These are phyloP conservation scores for Horisme vitalbata DNA, from an alignment of 2,888 invertebrate genomes.

Conservation along the genomic window DNA sequence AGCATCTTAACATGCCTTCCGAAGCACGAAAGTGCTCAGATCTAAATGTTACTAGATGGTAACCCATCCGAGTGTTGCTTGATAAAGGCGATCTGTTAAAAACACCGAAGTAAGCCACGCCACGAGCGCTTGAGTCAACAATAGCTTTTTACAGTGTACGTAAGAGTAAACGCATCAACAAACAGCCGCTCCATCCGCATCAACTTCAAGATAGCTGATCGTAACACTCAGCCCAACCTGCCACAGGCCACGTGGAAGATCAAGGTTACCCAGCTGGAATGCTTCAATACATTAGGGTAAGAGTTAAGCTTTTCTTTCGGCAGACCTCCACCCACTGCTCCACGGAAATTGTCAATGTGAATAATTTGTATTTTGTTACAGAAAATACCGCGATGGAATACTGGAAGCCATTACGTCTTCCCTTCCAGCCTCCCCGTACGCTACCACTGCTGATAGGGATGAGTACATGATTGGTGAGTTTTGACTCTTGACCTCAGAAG, in stretches of 20 bases:
- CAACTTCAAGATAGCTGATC: constrained; percentile 74
- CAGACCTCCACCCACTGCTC: too few relatives aligned
- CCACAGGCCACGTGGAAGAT: constrained; percentile 83
- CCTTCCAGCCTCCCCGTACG: constrained; percentile 62
- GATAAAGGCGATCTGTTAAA: too few relatives aligned
- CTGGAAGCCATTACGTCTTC: constrained; percentile 67
- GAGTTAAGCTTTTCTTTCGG: constrained; percentile 21
- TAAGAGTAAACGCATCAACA: constrained; percentile 73
- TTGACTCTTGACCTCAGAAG: too few relatives aligned
- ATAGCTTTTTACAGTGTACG: constrained; percentile 60
- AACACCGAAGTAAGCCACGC: too few relatives aligned
- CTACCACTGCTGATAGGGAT: constrained; percentile 66
- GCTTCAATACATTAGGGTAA: constrained; percentile 77
- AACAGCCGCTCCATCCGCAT: constrained; percentile 70
- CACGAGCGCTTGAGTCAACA: too few relatives aligned
- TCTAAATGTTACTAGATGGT: too few relatives aligned
- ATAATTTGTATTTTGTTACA: constrained; percentile 32
- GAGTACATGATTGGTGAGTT: constrained; percentile 72
- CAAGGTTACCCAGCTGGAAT: constrained; percentile 84
- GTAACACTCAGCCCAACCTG: constrained; percentile 68
- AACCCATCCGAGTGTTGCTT: too few relatives aligned
- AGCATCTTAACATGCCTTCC: too few relatives aligned
- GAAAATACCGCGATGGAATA: constrained; percentile 74
- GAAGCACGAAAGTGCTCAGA: too few relatives aligned
- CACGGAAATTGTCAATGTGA: background rate